phyloP scores from a whole-genome alignment of 1,140 invertebrate genomes.

The Coenobita brevimanus region DNA sequence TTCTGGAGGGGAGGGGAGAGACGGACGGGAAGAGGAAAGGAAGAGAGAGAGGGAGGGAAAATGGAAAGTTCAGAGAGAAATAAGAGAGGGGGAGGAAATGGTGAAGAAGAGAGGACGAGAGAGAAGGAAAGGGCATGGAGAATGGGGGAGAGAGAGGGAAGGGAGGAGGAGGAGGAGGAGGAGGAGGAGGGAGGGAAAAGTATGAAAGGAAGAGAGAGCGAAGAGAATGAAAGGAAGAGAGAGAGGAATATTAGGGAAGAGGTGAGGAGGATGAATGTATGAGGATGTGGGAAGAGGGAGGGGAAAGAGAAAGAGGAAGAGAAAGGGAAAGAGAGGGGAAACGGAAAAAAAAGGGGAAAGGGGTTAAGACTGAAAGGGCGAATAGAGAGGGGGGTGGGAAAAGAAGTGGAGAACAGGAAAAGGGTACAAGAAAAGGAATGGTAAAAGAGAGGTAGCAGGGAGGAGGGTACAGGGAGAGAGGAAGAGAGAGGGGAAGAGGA shows the following conservation, averaged over 20 bases:
- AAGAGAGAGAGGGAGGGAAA: slow-evolving; percentile 7
- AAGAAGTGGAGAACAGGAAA: too few species aligned
- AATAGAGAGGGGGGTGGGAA: background rate
- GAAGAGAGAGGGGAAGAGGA: too few species aligned
- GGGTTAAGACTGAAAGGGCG: background rate
- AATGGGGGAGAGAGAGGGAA: background rate
- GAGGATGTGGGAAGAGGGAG: too few species aligned
- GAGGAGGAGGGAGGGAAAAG: background rate
- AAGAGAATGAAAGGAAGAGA: background rate
- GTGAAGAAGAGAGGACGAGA: background rate
- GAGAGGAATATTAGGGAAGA: background rate
- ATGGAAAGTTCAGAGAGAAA: too few species aligned
- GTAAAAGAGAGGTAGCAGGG: too few species aligned
- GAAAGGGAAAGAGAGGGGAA: too few species aligned
- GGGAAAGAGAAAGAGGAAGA: too few species aligned
- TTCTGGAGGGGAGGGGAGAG: background rate
- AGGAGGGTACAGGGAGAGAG: too few species aligned
- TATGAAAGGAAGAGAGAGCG: too few species aligned
- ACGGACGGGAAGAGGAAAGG: too few species aligned
- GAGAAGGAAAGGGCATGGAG: background rate
- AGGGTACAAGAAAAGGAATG: too few species aligned
- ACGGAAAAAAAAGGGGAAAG: background rate
- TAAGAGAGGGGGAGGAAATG: background rate
- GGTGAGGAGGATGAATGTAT: too few species aligned
- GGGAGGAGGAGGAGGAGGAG: background rate